Evolutionary conservation across 2,113 vertebrate species (phyloP), one percentile per base, ranked within the genome.

Genomic region (Melanotaenia duboulayi): DNA sequence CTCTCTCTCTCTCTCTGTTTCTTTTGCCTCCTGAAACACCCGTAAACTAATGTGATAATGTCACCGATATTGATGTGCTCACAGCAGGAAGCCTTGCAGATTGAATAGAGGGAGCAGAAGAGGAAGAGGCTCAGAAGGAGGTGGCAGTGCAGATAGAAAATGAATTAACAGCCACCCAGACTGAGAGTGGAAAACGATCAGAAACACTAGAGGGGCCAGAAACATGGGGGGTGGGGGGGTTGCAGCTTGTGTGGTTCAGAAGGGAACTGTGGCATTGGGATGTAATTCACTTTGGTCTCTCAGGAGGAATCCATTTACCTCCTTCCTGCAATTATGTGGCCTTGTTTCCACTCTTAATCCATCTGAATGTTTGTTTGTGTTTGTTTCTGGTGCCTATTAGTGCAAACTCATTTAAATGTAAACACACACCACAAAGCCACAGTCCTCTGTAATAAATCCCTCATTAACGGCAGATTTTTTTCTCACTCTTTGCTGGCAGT

Each of bases 351-450:
- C 77, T 80, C 72, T 63, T 66, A 84, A 82, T 71, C 74, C 77
- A 72, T 71, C 52, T 44, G 65, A 78, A 71, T 66, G 83, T 89
- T 86, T 89, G 83, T 87, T 91, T 89, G 75, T 86, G 82, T 88
- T 65, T 84, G 68, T 81, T 81, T 73, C 52, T 84, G 65, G 64
- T 56, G 76, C 70, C 61, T 78, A 57, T 80, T 78, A 73, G 71
- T 58, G 51, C 37, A 50, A 46, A 66, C 51, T 65, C 62, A 52
- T 61, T 61, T 17, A 80, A 20, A 59, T 40, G 32, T 20, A 60
- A 64, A 25, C 73, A 70, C 65, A 52, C 14, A 58, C 37, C 70
- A 65, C 64, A 81, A 35, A 74, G 44, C 54, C 63, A 28, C 54
- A 72, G 68, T 78, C 22, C 71, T 65, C 48, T 65, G 71, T 76